These are phyloP conservation scores for Ridgeia piscesae DNA, from an alignment of 1,140 invertebrate genomes.

Conservation along the genomic window DNA sequence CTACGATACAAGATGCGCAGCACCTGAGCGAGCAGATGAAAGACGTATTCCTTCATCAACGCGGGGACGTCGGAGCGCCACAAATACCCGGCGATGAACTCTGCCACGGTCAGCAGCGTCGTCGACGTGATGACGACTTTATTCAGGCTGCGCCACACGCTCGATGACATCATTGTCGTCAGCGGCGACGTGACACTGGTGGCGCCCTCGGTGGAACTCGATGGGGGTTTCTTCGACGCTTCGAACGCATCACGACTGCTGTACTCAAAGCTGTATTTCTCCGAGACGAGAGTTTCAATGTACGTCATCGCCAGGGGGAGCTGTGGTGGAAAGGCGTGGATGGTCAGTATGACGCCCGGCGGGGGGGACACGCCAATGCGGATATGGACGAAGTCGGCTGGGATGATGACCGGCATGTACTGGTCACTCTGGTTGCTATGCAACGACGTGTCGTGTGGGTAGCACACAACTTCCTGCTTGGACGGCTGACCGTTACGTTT, in stretches of 20 bases:
- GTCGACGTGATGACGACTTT: conserved; percentile 42
- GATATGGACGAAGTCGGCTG: conserved; percentile 48
- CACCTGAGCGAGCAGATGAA: conserved; percentile 53
- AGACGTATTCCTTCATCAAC: conserved; percentile 54
- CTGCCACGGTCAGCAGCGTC: conserved; percentile 48
- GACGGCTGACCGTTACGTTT: conserved; percentile 51
- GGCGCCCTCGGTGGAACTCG: conserved; percentile 18
- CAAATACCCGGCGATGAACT: conserved; percentile 49
- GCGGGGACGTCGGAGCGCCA: conserved; percentile 53
- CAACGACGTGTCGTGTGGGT: conserved; percentile 48
- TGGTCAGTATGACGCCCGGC: conserved; percentile 49
- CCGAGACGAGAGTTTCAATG: conserved; percentile 49
- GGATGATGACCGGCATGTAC: conserved; percentile 51
- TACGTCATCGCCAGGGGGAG: conserved; percentile 54
- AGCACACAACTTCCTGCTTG: conserved; percentile 53
- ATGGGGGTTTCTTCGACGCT: neutral
- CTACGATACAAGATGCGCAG: conserved; percentile 47
- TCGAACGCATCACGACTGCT: neutral
- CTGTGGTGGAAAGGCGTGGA: conserved; percentile 53
- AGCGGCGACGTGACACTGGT: neutral
- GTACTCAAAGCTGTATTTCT: conserved; percentile 45
- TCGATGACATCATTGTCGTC: neutral
- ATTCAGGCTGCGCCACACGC: conserved; percentile 7
- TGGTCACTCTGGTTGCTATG: conserved; percentile 49
- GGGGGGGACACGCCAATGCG: conserved; percentile 49